Evolutionary conservation across 2,797 vertebrate genomes (phyloP).

Genomic region (Anguilla pacifica): DNA sequence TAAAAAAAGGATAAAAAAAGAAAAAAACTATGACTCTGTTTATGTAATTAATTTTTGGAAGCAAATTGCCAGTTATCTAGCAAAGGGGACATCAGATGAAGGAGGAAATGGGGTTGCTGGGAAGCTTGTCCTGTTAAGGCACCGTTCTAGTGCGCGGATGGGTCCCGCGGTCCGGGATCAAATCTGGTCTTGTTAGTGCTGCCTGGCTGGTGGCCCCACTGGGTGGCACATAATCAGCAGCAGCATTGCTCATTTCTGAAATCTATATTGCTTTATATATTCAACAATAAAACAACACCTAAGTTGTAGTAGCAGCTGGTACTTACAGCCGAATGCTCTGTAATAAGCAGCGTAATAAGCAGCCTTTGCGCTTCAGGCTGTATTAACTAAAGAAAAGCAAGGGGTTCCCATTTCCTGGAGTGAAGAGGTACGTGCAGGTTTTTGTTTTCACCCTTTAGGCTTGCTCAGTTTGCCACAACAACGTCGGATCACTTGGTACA

Average conservation of each 20-base stretch:
- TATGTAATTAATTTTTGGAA: too few relatives aligned
- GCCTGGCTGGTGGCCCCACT: too few relatives aligned
- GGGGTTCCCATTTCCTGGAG: not conserved
- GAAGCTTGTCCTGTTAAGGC: too few relatives aligned
- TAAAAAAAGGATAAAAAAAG: too few relatives aligned
- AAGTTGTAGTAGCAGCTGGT: not conserved
- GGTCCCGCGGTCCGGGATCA: too few relatives aligned
- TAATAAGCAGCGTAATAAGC: not conserved
- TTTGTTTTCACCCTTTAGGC: not conserved
- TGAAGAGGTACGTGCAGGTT: not conserved
- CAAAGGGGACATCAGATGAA: too few relatives aligned
- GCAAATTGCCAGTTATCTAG: too few relatives aligned
- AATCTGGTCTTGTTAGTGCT: too few relatives aligned
- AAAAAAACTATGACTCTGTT: too few relatives aligned
- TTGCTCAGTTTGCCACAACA: not conserved
- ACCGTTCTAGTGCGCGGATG: too few relatives aligned
- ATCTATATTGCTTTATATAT: too few relatives aligned
- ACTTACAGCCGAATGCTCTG: not conserved
- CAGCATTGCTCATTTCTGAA: not conserved
- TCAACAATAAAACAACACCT: not conserved
- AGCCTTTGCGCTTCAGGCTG: not conserved
- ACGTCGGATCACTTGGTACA: not conserved
- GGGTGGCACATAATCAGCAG: not conserved
- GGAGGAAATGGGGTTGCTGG: too few relatives aligned
- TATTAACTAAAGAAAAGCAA: not conserved